Evolutionary conservation across 2,113 vertebrate species (phyloP), one percentile per base, ranked within the genome.

Genomic region (Rhinolophus ferrumequinum): DNA sequence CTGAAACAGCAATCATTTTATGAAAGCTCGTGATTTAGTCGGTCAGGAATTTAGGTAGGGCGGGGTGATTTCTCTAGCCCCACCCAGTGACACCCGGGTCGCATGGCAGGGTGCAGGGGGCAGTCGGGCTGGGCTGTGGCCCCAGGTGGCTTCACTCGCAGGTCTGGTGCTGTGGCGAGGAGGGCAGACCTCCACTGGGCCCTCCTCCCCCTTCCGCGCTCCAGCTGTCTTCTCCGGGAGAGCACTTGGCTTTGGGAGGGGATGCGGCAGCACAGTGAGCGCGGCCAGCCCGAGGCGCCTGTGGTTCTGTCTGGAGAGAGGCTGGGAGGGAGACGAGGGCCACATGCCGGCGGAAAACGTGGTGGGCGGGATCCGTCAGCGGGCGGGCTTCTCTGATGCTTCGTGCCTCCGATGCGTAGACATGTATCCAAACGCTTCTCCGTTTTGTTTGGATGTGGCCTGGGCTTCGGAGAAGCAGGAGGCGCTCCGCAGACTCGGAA

Each of bases 51-150:
- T 64, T 28, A 80, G n/a, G 21, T 30, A 73, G 54, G 33, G 16
- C 24, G 38, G 30, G 4, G 6, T 76, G 22, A n/a, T 50, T 67
- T 54, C 38, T 70, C 85, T 50, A 69, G 26, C 18, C 24, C 12
- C 4, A 24, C 13, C 1, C 47, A 19, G 5, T 44, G 30, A 62
- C 18, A 62, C 0, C 11, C 21, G 21, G 33, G 3, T 66, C 10
- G 21, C 67, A 0, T 38, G 1, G 24, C 54, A 18, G 14, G 44
- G 5, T 38, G 35, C 67, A 44, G 50, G 8, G 41, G 28, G 18
- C 44, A 56, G 5, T 66, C 1, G 11, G 1, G 24, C 16, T 75
- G 33, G 60, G 26, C 52, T 52, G 41, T 4, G 77, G 35, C 5
- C 24, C 30, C n/a, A 12, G 35, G 21, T 44, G 64, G 70, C 54